Conservation (phyloP, 1,140 invertebrate genomes). For the Zophobas atratus region DNA sequence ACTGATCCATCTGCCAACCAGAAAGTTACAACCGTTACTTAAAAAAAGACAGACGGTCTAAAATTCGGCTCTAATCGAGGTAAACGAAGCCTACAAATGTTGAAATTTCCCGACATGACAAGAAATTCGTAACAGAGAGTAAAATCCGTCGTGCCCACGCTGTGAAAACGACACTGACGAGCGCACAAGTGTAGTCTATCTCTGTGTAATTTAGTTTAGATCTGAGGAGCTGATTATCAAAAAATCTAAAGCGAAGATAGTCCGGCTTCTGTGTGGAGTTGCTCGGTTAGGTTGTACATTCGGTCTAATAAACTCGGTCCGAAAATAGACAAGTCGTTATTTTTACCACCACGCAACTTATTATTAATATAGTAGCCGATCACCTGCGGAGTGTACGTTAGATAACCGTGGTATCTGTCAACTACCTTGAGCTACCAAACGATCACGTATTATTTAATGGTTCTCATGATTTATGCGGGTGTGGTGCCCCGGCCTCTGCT, state of each 20-base stretch:
- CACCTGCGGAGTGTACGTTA: constrained; percentile 54
- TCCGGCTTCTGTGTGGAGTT: constrained; percentile 6
- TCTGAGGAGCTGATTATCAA: constrained; percentile 36
- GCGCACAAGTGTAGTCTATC: constrained; percentile 7
- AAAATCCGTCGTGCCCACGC: constrained; percentile 26
- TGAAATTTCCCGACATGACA: constrained; percentile 8
- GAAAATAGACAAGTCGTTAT: constrained; percentile 27
- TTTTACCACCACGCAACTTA: constrained; percentile 24
- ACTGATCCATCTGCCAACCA: neutral
- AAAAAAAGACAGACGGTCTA: neutral
- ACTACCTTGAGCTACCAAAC: constrained; percentile 52
- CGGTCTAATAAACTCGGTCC: constrained; percentile 15
- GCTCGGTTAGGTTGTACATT: constrained; percentile 4
- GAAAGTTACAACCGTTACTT: neutral
- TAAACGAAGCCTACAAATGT: neutral
- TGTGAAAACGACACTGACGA: constrained; percentile 18
- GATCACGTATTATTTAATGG: constrained; percentile 50
- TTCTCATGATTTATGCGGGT: constrained; percentile 50
- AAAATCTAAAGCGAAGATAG: constrained; percentile 35
- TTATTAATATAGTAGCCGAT: constrained; percentile 53
- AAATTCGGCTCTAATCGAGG: neutral
- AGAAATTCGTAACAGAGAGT: constrained; percentile 7
- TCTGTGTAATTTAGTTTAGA: constrained; percentile 47
- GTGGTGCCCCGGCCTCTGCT: constrained; percentile 39
- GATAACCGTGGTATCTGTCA: constrained; percentile 53